Conservation (phyloP, 2,113 vertebrate genomes). For the Sylvietta virens region DNA sequence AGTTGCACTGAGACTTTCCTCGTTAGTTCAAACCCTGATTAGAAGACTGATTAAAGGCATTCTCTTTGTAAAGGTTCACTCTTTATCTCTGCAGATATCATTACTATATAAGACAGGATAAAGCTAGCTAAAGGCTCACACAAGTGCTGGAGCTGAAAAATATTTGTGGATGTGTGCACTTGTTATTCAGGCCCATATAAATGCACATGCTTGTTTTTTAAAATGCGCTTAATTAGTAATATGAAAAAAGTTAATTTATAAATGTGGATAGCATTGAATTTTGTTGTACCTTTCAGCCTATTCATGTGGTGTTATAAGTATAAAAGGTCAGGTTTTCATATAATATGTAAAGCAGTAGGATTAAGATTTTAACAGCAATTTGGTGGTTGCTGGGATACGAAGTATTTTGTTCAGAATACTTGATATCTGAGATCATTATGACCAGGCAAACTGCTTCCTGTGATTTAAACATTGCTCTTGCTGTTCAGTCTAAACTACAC, state of each 20-base stretch:
- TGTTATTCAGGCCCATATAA: background rate
- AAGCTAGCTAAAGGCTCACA: background rate
- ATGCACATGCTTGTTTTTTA: background rate
- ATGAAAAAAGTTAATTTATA: background rate
- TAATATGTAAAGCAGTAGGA: background rate
- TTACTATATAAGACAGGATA: background rate
- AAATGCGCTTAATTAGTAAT: background rate
- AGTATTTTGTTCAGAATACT: background rate
- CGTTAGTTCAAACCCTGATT: constrained; percentile 36
- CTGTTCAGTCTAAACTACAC: background rate
- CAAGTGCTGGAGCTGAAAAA: background rate
- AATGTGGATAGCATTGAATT: background rate
- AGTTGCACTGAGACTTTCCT: constrained; percentile 5
- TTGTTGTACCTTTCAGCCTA: background rate
- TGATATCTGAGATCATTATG: background rate
- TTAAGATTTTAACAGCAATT: constrained; percentile 42
- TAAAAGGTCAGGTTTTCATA: background rate
- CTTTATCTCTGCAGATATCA: constrained; percentile 22
- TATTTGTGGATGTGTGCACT: background rate
- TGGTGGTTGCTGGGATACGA: constrained; percentile 19
- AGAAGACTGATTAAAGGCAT: constrained; percentile 38
- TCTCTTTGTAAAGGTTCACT: constrained; percentile 35
- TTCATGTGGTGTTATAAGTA: background rate
- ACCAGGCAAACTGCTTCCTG: background rate
- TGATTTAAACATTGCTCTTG: background rate